These are phyloP conservation scores for Dendrolimus punctatus DNA, from an alignment of 1,140 invertebrate genomes.

Conservation along the genomic window DNA sequence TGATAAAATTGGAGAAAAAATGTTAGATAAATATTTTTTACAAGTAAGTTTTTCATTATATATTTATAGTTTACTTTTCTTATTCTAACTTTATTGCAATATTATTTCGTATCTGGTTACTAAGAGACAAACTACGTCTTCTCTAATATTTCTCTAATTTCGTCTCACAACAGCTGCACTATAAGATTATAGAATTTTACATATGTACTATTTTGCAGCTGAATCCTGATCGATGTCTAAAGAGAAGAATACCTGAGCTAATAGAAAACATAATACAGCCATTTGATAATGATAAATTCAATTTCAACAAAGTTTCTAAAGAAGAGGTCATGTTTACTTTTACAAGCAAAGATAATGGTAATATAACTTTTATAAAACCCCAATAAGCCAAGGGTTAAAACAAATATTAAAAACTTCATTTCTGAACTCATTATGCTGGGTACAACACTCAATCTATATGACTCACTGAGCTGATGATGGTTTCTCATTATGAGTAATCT, in stretches of 20 bases:
- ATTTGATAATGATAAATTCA: conserved; percentile 76
- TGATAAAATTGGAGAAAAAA: conserved; percentile 31
- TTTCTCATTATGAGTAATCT: no score
- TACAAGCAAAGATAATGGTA: conserved; percentile 24
- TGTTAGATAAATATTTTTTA: conserved; percentile 41
- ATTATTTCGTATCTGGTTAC: conserved; percentile 1
- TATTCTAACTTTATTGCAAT: not conserved
- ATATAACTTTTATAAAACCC: no score
- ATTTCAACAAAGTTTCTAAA: conserved; percentile 77
- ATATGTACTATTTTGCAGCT: conserved; percentile 66
- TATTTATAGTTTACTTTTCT: not conserved
- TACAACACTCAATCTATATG: no score
- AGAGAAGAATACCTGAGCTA: conserved; percentile 75
- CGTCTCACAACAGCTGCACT: no score
- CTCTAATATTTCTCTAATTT: no score
- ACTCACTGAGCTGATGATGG: no score
- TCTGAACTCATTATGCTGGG: no score
- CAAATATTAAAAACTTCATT: no score
- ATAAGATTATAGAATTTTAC: no score
- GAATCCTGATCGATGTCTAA: conserved; percentile 75
- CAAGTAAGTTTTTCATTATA: conserved; percentile 21
- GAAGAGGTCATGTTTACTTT: conserved; percentile 72
- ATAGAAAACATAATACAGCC: conserved; percentile 73
- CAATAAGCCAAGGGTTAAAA: no score
- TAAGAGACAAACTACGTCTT: no score